Conservation (phyloP, 2,113 vertebrate genomes). For the Phylloscopus trochiloides region DNA sequence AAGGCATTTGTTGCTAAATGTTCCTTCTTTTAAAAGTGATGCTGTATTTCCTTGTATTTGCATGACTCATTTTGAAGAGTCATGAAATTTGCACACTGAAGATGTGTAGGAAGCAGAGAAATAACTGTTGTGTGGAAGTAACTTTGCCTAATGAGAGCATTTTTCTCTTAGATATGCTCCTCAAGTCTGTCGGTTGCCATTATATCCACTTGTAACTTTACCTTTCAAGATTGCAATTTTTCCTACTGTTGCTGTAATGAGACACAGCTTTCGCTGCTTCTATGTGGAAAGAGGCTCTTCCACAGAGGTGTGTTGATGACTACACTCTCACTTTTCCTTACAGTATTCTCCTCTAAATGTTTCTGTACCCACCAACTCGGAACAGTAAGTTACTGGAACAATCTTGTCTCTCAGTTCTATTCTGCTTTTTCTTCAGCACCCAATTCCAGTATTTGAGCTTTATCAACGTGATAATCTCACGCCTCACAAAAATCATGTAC, state of each 20-base stretch:
- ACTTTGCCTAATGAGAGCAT: neutral
- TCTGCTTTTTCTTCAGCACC: neutral
- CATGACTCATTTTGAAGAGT: neutral
- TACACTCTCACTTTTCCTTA: rapidly evolving
- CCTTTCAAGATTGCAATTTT: neutral
- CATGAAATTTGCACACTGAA: neutral
- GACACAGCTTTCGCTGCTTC: neutral
- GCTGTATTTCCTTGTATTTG: neutral
- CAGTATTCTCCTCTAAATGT: neutral
- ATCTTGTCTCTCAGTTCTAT: neutral
- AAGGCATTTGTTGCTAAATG: neutral
- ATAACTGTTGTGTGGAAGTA: neutral
- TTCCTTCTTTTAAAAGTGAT: neutral
- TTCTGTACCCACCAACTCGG: neutral
- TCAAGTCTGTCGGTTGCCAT: neutral
- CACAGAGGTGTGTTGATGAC: neutral
- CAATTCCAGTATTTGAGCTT: neutral
- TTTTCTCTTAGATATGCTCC: neutral
- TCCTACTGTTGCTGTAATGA: neutral
- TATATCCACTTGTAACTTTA: neutral
- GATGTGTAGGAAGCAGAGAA: neutral
- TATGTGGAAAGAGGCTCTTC: neutral
- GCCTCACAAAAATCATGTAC: neutral
- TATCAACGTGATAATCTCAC: neutral
- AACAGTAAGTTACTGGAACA: neutral